Percentiles rank a stretch among this genome's conserved stretches.
phyloP scores from a whole-genome alignment of 2,888 invertebrate species.

The Drosophila fungiperda region DNA sequence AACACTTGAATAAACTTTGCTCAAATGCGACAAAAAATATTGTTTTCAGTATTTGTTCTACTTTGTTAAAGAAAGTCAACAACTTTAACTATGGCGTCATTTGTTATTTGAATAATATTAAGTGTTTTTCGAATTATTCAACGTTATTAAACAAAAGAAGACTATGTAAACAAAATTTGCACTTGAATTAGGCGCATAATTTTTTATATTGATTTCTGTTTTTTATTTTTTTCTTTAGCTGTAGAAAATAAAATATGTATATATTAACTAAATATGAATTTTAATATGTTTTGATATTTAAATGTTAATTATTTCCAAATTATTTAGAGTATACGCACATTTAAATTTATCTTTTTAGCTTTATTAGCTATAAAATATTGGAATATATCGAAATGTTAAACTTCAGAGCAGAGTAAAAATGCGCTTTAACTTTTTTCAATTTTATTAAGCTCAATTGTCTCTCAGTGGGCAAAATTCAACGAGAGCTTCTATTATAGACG shows the following conservation, averaged over 20 bases:
- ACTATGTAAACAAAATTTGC: not conserved
- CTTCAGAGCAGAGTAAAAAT: not conserved
- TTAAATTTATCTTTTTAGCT: not conserved
- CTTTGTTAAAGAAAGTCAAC: slow-evolving; percentile 19
- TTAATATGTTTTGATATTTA: not conserved
- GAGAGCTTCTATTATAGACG: not conserved
- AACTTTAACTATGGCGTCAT: slow-evolving; percentile 6
- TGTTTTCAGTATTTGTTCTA: slow-evolving; percentile 9
- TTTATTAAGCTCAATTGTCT: not conserved
- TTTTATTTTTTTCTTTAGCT: not conserved
- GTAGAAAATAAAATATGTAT: not conserved
- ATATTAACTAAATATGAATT: not conserved
- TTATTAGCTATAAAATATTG: not conserved
- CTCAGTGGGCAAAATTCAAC: not conserved
- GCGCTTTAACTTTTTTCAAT: not conserved
- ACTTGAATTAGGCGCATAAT: not conserved
- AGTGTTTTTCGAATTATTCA: slow-evolving; percentile 1
- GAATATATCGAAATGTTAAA: not conserved
- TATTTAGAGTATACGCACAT: too few relatives aligned
- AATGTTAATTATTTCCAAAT: not conserved
- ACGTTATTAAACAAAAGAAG: not conserved
- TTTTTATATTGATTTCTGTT: not conserved
- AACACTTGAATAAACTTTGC: slow-evolving; percentile 40
- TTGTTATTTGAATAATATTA: slow-evolving; percentile 5
- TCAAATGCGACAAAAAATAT: slow-evolving; percentile 17